Conservation (phyloP, 2,888 invertebrate species). For the Sympetrum striolatum region DNA sequence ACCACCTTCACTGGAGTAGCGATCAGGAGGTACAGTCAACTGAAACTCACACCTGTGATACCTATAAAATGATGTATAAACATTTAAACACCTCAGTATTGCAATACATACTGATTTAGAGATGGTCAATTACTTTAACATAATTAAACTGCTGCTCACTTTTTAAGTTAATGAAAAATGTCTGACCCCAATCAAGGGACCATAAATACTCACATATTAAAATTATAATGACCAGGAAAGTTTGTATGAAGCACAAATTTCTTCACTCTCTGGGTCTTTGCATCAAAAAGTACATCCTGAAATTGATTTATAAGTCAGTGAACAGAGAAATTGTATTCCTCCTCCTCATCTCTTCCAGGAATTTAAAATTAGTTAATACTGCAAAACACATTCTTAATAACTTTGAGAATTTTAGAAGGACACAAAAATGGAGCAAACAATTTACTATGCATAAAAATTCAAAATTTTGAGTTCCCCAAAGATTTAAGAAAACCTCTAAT, state of each 20-base stretch:
- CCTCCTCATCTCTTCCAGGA: no score
- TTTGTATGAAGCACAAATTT: constrained; percentile 98
- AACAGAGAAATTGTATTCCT: not conserved
- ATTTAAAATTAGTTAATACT: no score
- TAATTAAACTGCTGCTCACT: not conserved
- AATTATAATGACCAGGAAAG: constrained; percentile 99
- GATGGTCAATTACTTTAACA: not conserved
- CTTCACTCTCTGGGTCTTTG: constrained; percentile 90
- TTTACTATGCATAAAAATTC: no score
- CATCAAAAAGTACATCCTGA: constrained; percentile 96
- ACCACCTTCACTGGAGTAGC: constrained; percentile 61
- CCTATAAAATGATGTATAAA: constrained; percentile 53
- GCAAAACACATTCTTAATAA: no score
- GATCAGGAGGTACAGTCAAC: constrained; percentile 74
- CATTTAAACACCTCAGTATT: not conserved
- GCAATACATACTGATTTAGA: not conserved
- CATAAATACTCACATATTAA: constrained; percentile 81
- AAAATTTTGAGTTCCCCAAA: no score
- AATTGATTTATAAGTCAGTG: constrained; percentile 51
- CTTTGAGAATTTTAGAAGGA: no score
- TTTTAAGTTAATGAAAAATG: not conserved
- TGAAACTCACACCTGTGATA: constrained; percentile 93
- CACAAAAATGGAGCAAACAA: no score
- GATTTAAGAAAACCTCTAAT: no score
- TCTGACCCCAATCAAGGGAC: not conserved